These are phyloP conservation scores for Progne subis DNA, from an alignment of 2,113 vertebrate species.

Conservation along the genomic window DNA sequence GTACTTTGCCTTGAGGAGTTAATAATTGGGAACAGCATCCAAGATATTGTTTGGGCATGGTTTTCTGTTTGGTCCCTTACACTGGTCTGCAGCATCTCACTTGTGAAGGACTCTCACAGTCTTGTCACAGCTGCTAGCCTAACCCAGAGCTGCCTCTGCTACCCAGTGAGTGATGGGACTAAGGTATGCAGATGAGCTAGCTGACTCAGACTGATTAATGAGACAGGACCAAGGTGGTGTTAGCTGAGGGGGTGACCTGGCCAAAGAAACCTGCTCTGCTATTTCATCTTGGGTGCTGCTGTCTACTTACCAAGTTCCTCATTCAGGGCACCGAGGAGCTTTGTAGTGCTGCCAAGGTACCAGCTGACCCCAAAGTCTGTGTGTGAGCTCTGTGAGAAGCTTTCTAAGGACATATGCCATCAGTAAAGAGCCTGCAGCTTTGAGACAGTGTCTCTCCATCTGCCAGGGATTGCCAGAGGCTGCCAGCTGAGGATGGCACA, in stretches of 20 bases:
- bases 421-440: not conserved
- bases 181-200: not conserved
- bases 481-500: not conserved
- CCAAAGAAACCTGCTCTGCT: not conserved
- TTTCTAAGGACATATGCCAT: not conserved
- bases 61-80: not conserved
- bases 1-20: not conserved
- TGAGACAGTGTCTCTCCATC: not conserved
- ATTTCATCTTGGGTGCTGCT: not conserved
- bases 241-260: not conserved
- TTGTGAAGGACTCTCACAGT: not conserved
- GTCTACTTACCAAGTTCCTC: not conserved
- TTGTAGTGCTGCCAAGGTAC: not conserved
- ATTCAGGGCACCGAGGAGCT: not conserved
- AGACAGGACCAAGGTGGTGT: not conserved
- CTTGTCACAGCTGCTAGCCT: not conserved
- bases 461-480: not conserved
- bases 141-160: not conserved
- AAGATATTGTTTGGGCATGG: fast-evolving
- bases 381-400: not conserved
- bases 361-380: not conserved
- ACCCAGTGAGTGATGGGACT: no score
- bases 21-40: not conserved
- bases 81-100: not conserved
- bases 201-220: not conserved